Evolutionary conservation across 2,113 vertebrate species (phyloP), one percentile per base, ranked within the genome.

Genomic region (Pseudolaguvia tuberculata): DNA sequence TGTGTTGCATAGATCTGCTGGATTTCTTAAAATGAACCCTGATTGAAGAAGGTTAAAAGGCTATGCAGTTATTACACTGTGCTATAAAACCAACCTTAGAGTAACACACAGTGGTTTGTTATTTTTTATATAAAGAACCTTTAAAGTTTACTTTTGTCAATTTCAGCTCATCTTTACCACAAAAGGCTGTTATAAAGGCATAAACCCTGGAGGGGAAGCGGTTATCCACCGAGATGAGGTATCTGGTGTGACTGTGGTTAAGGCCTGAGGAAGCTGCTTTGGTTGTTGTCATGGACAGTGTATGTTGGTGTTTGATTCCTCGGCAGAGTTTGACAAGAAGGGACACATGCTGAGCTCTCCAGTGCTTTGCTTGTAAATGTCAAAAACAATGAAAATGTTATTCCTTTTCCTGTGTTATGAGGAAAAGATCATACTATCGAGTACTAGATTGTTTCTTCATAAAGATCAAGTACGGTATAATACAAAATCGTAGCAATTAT

Each of bases 161-260:
- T 23, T 65, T 53, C 52, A 45, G 17, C 76, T 62, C 47, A 42
- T 67, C 76, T 81, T 62, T 9, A 47, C 58, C 47, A 48, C 63
- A 47, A 81, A 81, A 70, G n/a, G 47, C 47, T 68, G 72, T 81
- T 81, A 78, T 75, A 25, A 58, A 55, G 35, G 72, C 71, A 72
- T 68, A 55, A 61, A 58, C 59, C 59, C 57, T 20, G 27, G 72
- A 75, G 63, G 27, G 35, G 42, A 42, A 72, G 31, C 42, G 58
- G 72, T 55, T 73, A 31, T 71, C 48, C 39, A 51, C 21, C n/a
- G n/a, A 48, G 50, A 73, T 66, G 55, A 69, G 59, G 69, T 27
- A n/a, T n/a, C 66, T 47, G 58, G 15, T 31, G 50, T 63, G n/a
- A 20, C 58, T 70, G 72, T 25, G 75, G 70, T 73, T 61, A 62